Percentiles rank a stretch among this genome's conserved stretches.
phyloP scores from a whole-genome alignment of 1,140 invertebrate species.

The Antheraea mylitta region DNA sequence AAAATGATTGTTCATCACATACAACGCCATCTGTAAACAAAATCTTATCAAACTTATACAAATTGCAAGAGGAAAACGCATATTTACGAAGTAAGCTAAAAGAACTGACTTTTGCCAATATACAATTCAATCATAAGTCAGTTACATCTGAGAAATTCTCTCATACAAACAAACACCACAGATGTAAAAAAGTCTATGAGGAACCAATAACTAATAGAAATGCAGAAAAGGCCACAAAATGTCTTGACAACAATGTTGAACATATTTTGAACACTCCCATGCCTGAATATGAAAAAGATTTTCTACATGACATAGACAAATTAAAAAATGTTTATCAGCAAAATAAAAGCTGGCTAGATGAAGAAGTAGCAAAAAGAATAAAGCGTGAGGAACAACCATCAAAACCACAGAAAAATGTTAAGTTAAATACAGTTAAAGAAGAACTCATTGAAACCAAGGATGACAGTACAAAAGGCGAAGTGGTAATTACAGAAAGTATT shows the following conservation, averaged over 20 bases:
- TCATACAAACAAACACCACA: slow-evolving; percentile 40
- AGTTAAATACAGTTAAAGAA: slow-evolving; percentile 24
- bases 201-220: slow-evolving; percentile 57
- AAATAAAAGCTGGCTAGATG: slow-evolving; percentile 64
- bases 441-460: slow-evolving; percentile 21
- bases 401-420: slow-evolving; percentile 31
- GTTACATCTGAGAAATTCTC: slow-evolving; percentile 32
- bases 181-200: slow-evolving; percentile 67
- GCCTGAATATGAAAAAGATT: slow-evolving; percentile 53
- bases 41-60: slow-evolving; percentile 72
- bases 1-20: slow-evolving; percentile 64
- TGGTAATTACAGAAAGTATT: neutral
- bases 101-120: slow-evolving; percentile 52
- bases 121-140: slow-evolving; percentile 40
- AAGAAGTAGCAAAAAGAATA: slow-evolving; percentile 51
- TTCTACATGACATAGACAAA: slow-evolving; percentile 52
- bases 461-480: neutral
- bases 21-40: slow-evolving; percentile 63
- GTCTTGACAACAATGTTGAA: slow-evolving; percentile 48
- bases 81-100: slow-evolving; percentile 66
- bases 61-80: slow-evolving; percentile 74
- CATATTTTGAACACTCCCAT: slow-evolving; percentile 35
- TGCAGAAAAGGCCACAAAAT: slow-evolving; percentile 51
- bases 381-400: slow-evolving; percentile 45
- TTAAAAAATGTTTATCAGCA: slow-evolving; percentile 57